These are phyloP conservation scores for Berghia stephanieae DNA, from an alignment of 1,140 invertebrate genomes.

Conservation along the genomic window DNA sequence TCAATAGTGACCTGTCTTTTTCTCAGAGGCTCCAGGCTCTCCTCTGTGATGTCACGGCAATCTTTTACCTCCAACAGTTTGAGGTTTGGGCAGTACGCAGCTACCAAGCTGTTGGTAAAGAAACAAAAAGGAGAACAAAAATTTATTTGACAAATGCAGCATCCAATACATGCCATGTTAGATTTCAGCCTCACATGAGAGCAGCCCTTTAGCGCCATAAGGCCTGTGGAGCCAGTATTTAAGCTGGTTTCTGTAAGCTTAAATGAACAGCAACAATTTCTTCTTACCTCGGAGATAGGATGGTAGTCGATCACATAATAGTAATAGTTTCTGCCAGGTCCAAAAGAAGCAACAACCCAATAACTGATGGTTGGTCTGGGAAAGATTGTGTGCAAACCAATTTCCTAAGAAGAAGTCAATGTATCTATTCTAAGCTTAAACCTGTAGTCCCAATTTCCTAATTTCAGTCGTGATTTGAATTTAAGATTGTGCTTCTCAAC, in stretches of 20 bases:
- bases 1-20: slow-evolving; percentile 44
- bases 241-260: not conserved
- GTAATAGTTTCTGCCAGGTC: not conserved
- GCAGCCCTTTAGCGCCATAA: not conserved
- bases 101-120: slow-evolving; percentile 56
- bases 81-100: slow-evolving; percentile 55
- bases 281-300: not conserved
- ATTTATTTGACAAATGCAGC: not conserved
- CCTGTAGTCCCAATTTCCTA: no score
- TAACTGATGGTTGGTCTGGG: no score
- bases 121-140: slow-evolving; percentile 16
- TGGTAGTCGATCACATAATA: not conserved
- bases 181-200: not conserved
- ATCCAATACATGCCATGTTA: not conserved
- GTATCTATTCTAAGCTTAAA: no score
- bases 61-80: slow-evolving; percentile 55
- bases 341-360: no score
- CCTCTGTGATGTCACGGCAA: slow-evolving; percentile 61
- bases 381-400: no score
- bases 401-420: no score
- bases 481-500: no score
- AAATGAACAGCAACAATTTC: not conserved
- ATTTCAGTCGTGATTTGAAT: no score
- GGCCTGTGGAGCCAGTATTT: not conserved
- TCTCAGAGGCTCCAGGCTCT: slow-evolving; percentile 44